Evolutionary conservation across 2,113 vertebrate species (phyloP).

Genomic region (Candoia aspera): DNA sequence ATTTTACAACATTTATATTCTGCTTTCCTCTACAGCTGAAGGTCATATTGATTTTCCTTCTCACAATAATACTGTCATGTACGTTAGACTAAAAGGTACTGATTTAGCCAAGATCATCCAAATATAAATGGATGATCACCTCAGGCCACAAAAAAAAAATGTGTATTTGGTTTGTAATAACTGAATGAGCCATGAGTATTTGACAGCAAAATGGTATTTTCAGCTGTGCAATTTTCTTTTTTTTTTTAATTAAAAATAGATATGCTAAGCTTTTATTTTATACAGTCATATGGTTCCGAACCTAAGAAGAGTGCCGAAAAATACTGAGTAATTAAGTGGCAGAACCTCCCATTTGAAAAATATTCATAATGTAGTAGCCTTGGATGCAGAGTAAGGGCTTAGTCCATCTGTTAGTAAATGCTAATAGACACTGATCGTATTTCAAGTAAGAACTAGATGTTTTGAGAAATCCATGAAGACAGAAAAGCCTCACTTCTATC

Average conservation of each 20-base stretch:
- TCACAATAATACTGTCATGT: not conserved
- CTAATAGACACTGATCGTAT: not conserved
- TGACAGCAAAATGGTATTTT: not conserved
- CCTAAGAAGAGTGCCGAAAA: not conserved
- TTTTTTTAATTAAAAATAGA: not conserved
- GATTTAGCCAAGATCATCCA: not conserved
- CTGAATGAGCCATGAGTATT: not conserved
- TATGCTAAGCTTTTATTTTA: not conserved
- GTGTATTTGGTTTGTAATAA: not conserved
- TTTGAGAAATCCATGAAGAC: not conserved
- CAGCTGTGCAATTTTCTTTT: not conserved
- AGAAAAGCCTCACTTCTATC: not conserved
- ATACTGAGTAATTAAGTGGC: not conserved
- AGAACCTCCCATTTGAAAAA: not conserved
- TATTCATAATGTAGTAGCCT: not conserved
- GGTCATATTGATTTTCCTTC: not conserved
- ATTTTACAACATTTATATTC: not conserved
- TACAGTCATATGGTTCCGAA: not conserved
- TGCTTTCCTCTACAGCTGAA: not conserved
- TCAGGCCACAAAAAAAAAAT: not conserved
- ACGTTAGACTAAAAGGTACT: not conserved
- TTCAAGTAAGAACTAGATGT: not conserved
- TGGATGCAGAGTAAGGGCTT: not conserved
- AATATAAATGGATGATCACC: not conserved
- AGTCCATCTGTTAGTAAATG: not conserved